A percentile compares a stretch with the other conserved stretches of the same genome.
These are phyloP conservation scores for Drosophila yakuba DNA, from an alignment of 1,140 invertebrate species.

Conservation along the genomic window DNA sequence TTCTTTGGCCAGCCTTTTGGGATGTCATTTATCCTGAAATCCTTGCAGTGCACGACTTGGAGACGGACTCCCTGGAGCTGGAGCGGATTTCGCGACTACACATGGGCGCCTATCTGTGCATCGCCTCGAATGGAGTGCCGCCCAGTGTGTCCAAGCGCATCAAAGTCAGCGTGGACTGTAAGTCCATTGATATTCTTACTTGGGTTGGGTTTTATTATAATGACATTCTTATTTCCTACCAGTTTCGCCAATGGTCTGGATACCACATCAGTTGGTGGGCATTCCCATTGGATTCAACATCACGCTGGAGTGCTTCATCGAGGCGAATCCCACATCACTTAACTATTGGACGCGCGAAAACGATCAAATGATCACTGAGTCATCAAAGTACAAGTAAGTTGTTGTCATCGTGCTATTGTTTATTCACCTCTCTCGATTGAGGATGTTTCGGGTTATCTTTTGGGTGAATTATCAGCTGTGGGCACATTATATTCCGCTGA, in stretches of 20 bases:
- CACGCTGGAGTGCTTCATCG: slow-evolving; percentile 94
- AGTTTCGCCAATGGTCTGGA: slow-evolving; percentile 94
- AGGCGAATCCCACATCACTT: slow-evolving; percentile 95
- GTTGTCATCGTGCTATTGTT: too few species aligned
- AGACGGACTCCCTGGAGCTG: slow-evolving; percentile 93
- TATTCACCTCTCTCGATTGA: neutral
- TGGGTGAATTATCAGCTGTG: neutral
- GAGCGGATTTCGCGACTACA: slow-evolving; percentile 94
- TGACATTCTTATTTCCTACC: slow-evolving; percentile 17
- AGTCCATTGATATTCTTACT: slow-evolving; percentile 86
- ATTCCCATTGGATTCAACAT: slow-evolving; percentile 92
- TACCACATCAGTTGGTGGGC: slow-evolving; percentile 95
- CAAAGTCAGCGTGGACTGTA: slow-evolving; percentile 97
- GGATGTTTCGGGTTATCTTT: neutral
- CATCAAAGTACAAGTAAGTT: slow-evolving; percentile 89
- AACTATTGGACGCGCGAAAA: slow-evolving; percentile 96
- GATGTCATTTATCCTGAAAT: neutral
- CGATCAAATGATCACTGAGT: slow-evolving; percentile 95
- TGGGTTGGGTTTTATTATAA: neutral
- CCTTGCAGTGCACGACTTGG: slow-evolving; percentile 90
- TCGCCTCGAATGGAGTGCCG: slow-evolving; percentile 92
- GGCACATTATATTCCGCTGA: neutral
- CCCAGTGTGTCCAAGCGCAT: slow-evolving; percentile 95
- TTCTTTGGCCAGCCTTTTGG: neutral
- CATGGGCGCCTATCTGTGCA: slow-evolving; percentile 96